A percentile compares a stretch with the other conserved stretches of the same genome.
phyloP scores from a whole-genome alignment of 2,888 invertebrate species.

The Bimastos eiseni region DNA sequence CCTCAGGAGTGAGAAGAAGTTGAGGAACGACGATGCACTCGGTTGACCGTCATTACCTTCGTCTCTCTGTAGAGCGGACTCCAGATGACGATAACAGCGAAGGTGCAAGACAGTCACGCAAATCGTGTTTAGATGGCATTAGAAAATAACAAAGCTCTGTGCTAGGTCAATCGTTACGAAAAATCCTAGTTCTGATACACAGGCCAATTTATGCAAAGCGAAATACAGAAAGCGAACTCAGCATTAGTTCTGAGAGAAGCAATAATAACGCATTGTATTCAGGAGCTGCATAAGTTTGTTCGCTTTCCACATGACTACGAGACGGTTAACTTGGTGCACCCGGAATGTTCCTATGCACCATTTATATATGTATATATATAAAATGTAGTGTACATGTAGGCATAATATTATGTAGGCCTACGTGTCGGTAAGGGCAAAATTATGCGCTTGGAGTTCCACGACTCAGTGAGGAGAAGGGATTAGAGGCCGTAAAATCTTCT shows the following conservation, averaged over 20 bases:
- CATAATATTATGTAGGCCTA: background rate
- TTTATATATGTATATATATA: background rate
- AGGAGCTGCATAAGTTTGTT: background rate
- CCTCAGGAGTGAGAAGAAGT: no score
- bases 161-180: background rate
- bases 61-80: background rate
- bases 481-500: background rate
- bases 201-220: background rate
- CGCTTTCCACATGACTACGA: background rate
- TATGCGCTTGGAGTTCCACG: background rate
- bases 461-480: background rate
- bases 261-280: background rate
- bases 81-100: background rate
- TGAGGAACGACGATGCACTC: background rate
- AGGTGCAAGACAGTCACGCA: background rate
- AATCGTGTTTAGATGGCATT: background rate
- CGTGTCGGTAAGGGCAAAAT: background rate
- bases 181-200: background rate
- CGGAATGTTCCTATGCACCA: background rate
- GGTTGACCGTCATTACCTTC: background rate
- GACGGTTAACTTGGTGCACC: background rate
- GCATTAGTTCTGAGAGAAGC: background rate
- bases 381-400: background rate
- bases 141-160: background rate
- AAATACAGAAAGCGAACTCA: background rate